Evolutionary conservation across 2,113 vertebrate genomes (phyloP), one percentile per base, ranked within the genome.

Genomic region (Nansenia antarctica): DNA sequence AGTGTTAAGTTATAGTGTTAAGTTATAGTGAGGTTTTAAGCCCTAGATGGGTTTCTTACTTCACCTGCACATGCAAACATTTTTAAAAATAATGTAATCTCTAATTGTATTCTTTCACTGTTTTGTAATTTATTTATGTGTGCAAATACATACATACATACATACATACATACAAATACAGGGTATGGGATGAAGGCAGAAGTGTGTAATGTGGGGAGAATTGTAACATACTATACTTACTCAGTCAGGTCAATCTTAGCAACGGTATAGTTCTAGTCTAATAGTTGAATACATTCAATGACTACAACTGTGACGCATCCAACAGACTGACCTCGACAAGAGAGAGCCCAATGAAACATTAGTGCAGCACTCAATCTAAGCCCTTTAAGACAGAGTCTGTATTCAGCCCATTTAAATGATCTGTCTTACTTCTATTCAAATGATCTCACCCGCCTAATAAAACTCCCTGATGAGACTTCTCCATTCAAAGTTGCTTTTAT

Each of bases 361-460:
- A 81, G 74, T 66, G 26, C 67, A 75, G 69, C 76, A 63, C 61
- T 63, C 61, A 63, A 42, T 37, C 37, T 80, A 70, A 70, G 63
- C 32, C 64, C 29, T 18, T n/a, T 47, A 70, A 39, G 58, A 63
- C 47, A 65, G 61, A 70, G 59, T 34, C 18, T 26, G 58, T 12
- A 67, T n/a, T 45, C 63, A 22, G 54, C 39, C 72, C 27, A 70
- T 76, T 70, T 74, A 57, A 71, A 67, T 58, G 61, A 82, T 75
- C 68, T 77, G 69, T 64, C 70, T 72, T n/a, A n/a, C n/a, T n/a
- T n/a, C 72, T 24, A 70, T 76, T 70, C 73, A 57, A 71, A 67
- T 58, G 61, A 82, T 75, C 68, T 77, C 67, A 62, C 70, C 71
- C n/a, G n/a, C 69, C 77, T 67, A 18, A 70, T 76, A 79, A 87